A percentile compares a stretch with the other conserved stretches of the same genome.
phyloP scores from a whole-genome alignment of 2,888 invertebrate genomes.

The Cosmopolites sordidus region DNA sequence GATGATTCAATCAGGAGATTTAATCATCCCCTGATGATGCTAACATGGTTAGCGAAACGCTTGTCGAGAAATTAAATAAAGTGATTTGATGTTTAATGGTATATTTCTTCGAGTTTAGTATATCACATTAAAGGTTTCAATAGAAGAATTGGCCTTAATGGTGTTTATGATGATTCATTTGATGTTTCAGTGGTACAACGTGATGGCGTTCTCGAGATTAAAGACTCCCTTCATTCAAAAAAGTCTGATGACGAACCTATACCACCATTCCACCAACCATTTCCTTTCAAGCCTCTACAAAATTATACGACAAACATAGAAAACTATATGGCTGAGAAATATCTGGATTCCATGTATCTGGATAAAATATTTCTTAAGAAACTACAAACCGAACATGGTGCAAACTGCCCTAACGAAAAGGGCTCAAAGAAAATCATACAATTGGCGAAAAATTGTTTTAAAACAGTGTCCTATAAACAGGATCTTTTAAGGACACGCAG shows the following conservation, averaged over 20 bases:
- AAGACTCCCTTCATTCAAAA: conserved; percentile 40
- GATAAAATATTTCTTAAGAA: conserved; percentile 49
- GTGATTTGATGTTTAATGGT: too few relatives aligned
- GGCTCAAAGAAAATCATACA: conserved; percentile 39
- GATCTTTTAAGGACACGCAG: conserved; percentile 47
- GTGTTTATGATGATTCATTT: too few relatives aligned
- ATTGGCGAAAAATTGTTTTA: conserved; percentile 39
- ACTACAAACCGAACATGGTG: conserved; percentile 38
- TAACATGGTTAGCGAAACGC: too few relatives aligned
- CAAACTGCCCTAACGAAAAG: conserved; percentile 44
- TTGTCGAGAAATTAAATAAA: too few relatives aligned
- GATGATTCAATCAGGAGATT: too few relatives aligned
- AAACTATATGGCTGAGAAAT: conserved; percentile 47
- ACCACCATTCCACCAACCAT: conserved; percentile 35
- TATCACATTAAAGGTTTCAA: too few relatives aligned
- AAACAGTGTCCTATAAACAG: conserved; percentile 43
- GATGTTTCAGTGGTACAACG: not conserved
- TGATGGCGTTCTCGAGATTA: conserved; percentile 18
- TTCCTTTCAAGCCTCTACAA: conserved; percentile 43
- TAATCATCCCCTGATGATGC: too few relatives aligned
- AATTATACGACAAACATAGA: conserved; percentile 45
- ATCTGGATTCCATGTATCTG: conserved; percentile 46
- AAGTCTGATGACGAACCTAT: conserved; percentile 36
- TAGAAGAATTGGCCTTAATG: too few relatives aligned
- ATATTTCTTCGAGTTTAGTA: too few relatives aligned